phyloP scores from a whole-genome alignment of 1,140 invertebrate species.

The Neuroterus valhalla region DNA sequence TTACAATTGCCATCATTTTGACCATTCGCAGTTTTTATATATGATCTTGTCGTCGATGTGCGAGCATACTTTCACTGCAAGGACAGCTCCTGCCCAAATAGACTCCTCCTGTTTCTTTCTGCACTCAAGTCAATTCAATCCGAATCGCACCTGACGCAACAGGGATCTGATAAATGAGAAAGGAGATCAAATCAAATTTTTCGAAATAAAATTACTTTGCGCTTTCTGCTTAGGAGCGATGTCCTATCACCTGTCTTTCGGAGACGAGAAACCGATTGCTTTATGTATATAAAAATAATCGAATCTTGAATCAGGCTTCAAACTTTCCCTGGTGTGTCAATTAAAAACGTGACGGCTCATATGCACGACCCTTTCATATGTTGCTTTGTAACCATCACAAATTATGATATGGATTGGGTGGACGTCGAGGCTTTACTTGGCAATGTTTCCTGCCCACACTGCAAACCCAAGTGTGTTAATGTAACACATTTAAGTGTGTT shows the following conservation, averaged over 20 bases:
- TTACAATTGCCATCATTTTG: constrained; percentile 56
- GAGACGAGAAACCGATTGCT: not conserved
- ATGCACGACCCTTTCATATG: too few species aligned
- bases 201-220: not conserved
- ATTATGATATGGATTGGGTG: too few species aligned
- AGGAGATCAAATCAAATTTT: not conserved
- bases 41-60: constrained; percentile 51
- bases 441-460: too few species aligned
- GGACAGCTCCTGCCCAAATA: constrained; percentile 48
- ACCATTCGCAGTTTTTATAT: constrained; percentile 60
- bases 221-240: not conserved
- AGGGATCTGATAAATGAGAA: constrained; percentile 14
- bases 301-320: too few species aligned
- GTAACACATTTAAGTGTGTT: too few species aligned
- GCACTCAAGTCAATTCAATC: constrained; percentile 44
- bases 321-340: too few species aligned
- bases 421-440: too few species aligned
- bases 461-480: too few species aligned
- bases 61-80: constrained; percentile 63
- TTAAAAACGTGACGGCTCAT: too few species aligned
- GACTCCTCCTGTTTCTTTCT: constrained; percentile 46
- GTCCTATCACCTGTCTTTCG: not conserved
- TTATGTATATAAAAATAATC: too few species aligned
- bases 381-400: too few species aligned
- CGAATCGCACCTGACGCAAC: constrained; percentile 58